Conservation (phyloP, 2,888 invertebrate genomes). For the Lymantria dispar region DNA sequence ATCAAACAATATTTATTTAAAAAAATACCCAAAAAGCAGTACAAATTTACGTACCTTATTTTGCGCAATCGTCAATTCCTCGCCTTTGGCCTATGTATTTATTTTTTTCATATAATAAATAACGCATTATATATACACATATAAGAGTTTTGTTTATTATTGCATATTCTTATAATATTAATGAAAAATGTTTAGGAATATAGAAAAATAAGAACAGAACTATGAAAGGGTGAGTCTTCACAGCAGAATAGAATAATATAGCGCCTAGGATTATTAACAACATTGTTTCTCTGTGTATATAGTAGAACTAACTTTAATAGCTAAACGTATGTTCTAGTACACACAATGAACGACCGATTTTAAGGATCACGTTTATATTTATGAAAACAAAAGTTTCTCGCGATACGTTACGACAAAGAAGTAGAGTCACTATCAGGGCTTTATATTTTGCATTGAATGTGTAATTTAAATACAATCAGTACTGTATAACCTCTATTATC, state of each 20-base stretch:
- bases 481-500: no score
- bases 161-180: slow-evolving; percentile 13
- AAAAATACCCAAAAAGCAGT: no score
- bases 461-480: background rate
- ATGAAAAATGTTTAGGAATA: slow-evolving; percentile 35
- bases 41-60: no score
- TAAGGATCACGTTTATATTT: background rate
- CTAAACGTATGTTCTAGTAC: slow-evolving; percentile 1
- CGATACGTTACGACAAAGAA: background rate
- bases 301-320: background rate
- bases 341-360: slow-evolving; percentile 3
- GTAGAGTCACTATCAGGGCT: background rate
- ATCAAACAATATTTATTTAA: no score
- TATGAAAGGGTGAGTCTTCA: slow-evolving; percentile 31
- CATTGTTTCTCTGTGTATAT: slow-evolving; percentile 8
- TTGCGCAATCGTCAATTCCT: no score
- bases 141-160: no score
- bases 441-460: background rate
- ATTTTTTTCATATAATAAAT: no score
- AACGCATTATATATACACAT: no score
- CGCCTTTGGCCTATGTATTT: no score
- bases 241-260: slow-evolving; percentile 30
- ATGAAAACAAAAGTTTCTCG: background rate
- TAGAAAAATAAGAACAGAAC: slow-evolving; percentile 39
- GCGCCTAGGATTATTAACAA: slow-evolving; percentile 25